Evolutionary conservation across 2,888 invertebrate genomes (phyloP).

Genomic region (Acronicta leporina): DNA sequence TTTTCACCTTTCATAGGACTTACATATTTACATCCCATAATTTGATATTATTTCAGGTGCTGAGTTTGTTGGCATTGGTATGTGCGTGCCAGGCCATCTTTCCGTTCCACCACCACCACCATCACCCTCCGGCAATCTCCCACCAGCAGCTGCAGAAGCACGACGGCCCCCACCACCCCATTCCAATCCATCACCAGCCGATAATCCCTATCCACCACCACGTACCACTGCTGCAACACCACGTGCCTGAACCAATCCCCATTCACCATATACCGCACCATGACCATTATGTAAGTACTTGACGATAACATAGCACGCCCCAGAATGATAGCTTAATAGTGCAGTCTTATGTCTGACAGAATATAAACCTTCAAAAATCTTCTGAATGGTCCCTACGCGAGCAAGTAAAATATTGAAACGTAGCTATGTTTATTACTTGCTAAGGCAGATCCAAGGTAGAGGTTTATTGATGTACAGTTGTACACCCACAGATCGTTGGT

Average conservation of each 20-base stretch:
- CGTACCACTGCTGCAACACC: conserved; percentile 69
- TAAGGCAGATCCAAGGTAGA: no score
- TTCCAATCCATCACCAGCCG: conserved; percentile 68
- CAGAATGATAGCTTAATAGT: no score
- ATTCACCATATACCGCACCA: conserved; percentile 67
- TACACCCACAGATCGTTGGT: no score
- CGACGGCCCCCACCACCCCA: conserved; percentile 75
- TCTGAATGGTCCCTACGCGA: no score
- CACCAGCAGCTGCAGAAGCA: conserved; percentile 82
- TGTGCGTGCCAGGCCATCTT: conserved; percentile 80
- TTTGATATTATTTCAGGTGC: conserved; percentile 58
- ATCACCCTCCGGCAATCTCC: conserved; percentile 79
- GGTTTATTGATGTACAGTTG: no score
- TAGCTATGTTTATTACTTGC: no score
- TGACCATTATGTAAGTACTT: conserved; percentile 81
- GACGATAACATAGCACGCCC: no score
- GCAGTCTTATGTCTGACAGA: no score
- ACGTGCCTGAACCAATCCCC: conserved; percentile 63
- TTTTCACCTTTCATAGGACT: neutral
- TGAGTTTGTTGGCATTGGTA: conserved; percentile 70
- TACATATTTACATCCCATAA: neutral
- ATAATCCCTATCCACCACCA: conserved; percentile 65
- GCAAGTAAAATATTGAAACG: no score
- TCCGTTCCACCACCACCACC: conserved; percentile 74
- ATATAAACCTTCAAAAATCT: no score